phyloP scores from a whole-genome alignment of 2,888 invertebrate species.

The Leucoma salicis region DNA sequence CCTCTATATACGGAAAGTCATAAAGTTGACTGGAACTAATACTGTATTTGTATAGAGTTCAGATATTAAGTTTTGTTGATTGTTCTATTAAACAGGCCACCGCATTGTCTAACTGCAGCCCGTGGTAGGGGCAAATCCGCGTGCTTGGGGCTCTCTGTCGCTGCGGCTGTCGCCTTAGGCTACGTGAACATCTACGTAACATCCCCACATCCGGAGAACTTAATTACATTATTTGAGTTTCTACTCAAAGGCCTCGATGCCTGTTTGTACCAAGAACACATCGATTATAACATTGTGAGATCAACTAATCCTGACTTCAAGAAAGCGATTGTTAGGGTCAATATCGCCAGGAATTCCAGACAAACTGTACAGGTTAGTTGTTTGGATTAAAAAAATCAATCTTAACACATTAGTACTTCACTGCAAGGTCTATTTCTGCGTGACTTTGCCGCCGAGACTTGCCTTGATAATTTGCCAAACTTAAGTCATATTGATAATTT shows the following conservation, averaged over 20 bases:
- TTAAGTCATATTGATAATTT: too few species aligned
- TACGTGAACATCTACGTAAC: conserved; percentile 98
- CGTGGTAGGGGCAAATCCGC: conserved; percentile 99
- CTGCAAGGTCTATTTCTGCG: too few species aligned
- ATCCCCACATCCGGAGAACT: conserved; percentile 98
- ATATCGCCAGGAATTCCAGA: conserved; percentile 93
- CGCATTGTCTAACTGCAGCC: conserved; percentile 97
- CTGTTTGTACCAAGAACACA: conserved; percentile 96
- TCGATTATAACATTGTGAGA: conserved; percentile 96
- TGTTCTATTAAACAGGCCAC: conserved; percentile 84
- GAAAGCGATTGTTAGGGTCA: conserved; percentile 96
- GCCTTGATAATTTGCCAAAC: too few species aligned
- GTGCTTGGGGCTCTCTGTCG: conserved; percentile 95
- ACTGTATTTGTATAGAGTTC: too few species aligned
- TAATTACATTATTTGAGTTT: conserved; percentile 98
- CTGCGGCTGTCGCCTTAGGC: conserved; percentile 91
- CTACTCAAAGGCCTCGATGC: conserved; percentile 96
- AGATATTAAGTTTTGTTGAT: too few species aligned
- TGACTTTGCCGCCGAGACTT: too few species aligned
- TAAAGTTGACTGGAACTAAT: too few species aligned
- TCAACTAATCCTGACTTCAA: conserved; percentile 98
- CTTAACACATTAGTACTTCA: too few species aligned
- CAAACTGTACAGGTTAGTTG: conserved; percentile 95
- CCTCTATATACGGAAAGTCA: too few species aligned
- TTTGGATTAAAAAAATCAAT: too few species aligned